A percentile compares a stretch with the other conserved stretches of the same genome.
phyloP scores from a whole-genome alignment of 2,797 vertebrate species.

The Neopelma chrysocephalum region DNA sequence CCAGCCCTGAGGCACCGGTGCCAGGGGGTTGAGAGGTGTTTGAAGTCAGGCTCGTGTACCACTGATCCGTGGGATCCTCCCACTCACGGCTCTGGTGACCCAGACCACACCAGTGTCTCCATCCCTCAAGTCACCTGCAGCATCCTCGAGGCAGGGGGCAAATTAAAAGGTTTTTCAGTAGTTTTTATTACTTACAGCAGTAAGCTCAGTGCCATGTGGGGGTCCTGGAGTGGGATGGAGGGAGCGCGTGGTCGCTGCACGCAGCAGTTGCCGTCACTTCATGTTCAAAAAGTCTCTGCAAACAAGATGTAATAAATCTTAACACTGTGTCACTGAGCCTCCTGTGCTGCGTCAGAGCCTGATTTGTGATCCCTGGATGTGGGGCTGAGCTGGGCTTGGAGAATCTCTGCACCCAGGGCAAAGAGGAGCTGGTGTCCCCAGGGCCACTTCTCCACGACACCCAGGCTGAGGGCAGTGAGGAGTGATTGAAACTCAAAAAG shows the following conservation, averaged over 20 bases:
- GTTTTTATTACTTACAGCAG: slow-evolving; percentile 42
- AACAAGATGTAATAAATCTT: slow-evolving; percentile 9
- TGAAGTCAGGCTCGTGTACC: rapidly evolving
- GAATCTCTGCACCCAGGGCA: not conserved
- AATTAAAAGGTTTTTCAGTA: not conserved
- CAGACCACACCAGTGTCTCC: not conserved
- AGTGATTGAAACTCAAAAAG: rapidly evolving
- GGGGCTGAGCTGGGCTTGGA: not conserved
- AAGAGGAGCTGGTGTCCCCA: not conserved
- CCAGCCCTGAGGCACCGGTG: not conserved
- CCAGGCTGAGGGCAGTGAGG: rapidly evolving
- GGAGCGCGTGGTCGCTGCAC: not conserved
- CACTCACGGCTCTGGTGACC: rapidly evolving
- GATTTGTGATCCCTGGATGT: rapidly evolving
- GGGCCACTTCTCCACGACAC: not conserved
- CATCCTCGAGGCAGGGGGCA: not conserved
- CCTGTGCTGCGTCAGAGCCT: not conserved
- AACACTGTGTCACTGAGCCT: not conserved
- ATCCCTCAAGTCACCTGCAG: not conserved
- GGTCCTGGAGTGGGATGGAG: not conserved
- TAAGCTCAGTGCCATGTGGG: not conserved
- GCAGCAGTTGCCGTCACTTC: not conserved
- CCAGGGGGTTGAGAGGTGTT: not conserved
- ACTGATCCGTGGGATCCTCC: rapidly evolving
- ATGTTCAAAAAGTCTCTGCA: slow-evolving; percentile 57